phyloP scores from a whole-genome alignment of 2,113 vertebrate genomes.

The Callionymus lyra region DNA sequence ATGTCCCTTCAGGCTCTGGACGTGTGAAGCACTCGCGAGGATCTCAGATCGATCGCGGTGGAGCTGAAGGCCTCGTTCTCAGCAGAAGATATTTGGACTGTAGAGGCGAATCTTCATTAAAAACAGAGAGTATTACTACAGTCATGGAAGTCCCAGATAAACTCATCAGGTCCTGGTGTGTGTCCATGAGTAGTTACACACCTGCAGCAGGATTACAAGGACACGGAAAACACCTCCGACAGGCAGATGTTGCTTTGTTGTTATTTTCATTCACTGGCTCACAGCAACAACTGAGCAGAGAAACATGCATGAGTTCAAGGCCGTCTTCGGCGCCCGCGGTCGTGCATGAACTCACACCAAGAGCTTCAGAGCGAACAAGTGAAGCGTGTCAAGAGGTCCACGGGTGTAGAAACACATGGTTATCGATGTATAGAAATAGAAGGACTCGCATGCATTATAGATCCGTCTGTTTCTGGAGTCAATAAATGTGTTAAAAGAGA shows the following conservation, averaged over 20 bases:
- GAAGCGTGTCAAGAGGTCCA: constrained; percentile 7
- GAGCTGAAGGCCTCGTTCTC: constrained; percentile 38
- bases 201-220: too few species aligned
- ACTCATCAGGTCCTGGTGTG: too few species aligned
- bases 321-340: constrained; percentile 4
- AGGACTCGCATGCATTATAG: too few species aligned
- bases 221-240: constrained; percentile 9
- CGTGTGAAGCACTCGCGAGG: constrained; percentile 43
- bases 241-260: constrained; percentile 31
- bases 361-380: too few species aligned
- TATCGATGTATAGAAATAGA: too few species aligned
- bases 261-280: constrained; percentile 46
- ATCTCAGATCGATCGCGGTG: constrained; percentile 45
- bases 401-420: constrained; percentile 10
- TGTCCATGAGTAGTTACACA: too few species aligned
- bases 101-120: constrained; percentile 35
- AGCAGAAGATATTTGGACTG: too few species aligned
- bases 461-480: too few species aligned
- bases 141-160: too few species aligned
- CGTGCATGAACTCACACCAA: constrained; percentile 1
- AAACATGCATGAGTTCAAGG: constrained; percentile 14
- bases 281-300: constrained; percentile 19
- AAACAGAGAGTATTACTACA: constrained; percentile 16
- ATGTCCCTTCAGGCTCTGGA: constrained; percentile 35
- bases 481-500: too few species aligned